Evolutionary conservation across 2,888 invertebrate genomes (phyloP).

Genomic region (Polydrusus tereticollis): DNA sequence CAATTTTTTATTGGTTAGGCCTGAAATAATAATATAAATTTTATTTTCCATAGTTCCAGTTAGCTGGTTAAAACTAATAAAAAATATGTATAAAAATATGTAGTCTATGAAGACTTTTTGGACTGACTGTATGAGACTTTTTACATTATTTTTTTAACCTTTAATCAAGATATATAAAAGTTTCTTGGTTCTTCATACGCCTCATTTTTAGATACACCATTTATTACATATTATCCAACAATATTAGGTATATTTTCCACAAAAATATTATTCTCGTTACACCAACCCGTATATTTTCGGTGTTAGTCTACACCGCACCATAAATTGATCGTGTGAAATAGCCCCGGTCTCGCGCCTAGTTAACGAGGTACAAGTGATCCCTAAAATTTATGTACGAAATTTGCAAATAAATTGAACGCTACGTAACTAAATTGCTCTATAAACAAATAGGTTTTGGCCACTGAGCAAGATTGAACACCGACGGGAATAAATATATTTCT

Average conservation of each 20-base stretch:
- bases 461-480: slow-evolving; percentile 42
- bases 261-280: neutral
- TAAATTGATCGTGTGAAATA: slow-evolving; percentile 49
- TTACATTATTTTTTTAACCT: no score
- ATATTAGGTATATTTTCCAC: neutral
- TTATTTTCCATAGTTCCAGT: no score
- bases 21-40: no score
- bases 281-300: slow-evolving; percentile 30
- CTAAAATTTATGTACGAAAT: slow-evolving; percentile 55
- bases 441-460: slow-evolving; percentile 49
- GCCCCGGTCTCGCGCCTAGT: slow-evolving; percentile 55
- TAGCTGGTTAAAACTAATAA: no score
- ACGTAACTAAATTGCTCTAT: slow-evolving; percentile 51
- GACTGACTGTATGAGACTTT: no score
- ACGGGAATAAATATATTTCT: slow-evolving; percentile 25
- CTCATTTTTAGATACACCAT: no score
- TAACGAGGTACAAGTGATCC: slow-evolving; percentile 59
- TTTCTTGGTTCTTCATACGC: no score
- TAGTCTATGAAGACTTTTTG: no score
- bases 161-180: no score
- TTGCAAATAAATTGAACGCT: slow-evolving; percentile 55
- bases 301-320: slow-evolving; percentile 37
- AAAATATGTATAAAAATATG: no score
- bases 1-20: no score
- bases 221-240: no score